Evolutionary conservation across 1,140 invertebrate species (phyloP).

Genomic region (Tribolium madens): DNA sequence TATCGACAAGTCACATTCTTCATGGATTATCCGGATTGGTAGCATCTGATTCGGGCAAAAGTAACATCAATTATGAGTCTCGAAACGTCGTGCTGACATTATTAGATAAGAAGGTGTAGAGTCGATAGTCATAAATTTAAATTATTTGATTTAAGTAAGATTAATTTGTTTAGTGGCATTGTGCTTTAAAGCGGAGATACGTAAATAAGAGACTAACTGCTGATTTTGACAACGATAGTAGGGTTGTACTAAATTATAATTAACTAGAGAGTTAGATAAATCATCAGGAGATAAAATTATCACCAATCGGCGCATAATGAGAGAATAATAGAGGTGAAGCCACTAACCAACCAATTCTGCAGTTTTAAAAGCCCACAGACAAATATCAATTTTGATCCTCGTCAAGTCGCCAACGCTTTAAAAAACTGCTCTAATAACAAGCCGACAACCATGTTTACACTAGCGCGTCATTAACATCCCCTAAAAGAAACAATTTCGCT

Average conservation of each 20-base stretch:
- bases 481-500: conserved; percentile 20
- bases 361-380: no score
- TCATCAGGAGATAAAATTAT: conserved; percentile 9
- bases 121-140: conserved; percentile 39
- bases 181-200: conserved; percentile 14
- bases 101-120: conserved; percentile 41
- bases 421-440: no score
- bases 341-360: no score
- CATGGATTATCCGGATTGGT: neutral
- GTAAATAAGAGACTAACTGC: conserved; percentile 16
- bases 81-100: conserved; percentile 1
- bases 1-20: conserved; percentile 23
- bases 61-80: conserved; percentile 10
- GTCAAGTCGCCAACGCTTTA: no score
- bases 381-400: no score
- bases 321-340: no score
- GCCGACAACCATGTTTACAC: neutral
- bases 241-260: conserved; percentile 23
- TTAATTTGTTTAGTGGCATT: conserved; percentile 40
- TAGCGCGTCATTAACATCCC: neutral
- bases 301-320: neutral
- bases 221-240: conserved; percentile 23
- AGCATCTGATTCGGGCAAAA: neutral
- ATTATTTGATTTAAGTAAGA: conserved; percentile 45
- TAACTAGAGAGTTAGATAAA: neutral